phyloP scores from a whole-genome alignment of 2,888 invertebrate genomes.

The Agrotis exclamationis region DNA sequence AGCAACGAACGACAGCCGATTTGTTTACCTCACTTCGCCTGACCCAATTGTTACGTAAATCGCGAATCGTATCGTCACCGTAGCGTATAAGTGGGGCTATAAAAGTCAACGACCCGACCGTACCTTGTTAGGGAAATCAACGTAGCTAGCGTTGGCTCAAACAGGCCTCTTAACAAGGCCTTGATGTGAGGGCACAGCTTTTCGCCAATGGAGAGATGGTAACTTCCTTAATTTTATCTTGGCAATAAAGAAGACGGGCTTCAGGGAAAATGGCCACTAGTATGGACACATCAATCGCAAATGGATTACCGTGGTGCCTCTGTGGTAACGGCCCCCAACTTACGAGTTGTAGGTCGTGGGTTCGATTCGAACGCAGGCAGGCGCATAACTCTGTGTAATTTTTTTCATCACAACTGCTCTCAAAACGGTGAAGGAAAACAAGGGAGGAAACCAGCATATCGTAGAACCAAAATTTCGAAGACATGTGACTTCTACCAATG shows the following conservation, averaged over 20 bases:
- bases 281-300: too few species aligned
- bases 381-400: too few species aligned
- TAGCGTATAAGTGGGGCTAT: slow-evolving; percentile 63
- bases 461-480: too few species aligned
- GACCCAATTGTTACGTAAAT: slow-evolving; percentile 54
- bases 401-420: too few species aligned
- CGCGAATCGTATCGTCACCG: slow-evolving; percentile 59
- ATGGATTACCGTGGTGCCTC: too few species aligned
- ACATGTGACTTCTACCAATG: too few species aligned
- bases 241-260: neutral
- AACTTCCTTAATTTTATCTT: neutral
- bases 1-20: slow-evolving; percentile 29
- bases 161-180: slow-evolving; percentile 65
- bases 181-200: slow-evolving; percentile 35
- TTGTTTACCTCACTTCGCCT: slow-evolving; percentile 32
- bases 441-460: too few species aligned
- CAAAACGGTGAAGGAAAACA: too few species aligned
- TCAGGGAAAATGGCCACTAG: neutral
- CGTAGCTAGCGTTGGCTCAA: slow-evolving; percentile 65
- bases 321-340: too few species aligned
- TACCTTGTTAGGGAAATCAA: slow-evolving; percentile 77
- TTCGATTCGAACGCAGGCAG: too few species aligned
- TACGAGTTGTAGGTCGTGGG: too few species aligned
- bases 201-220: slow-evolving; percentile 26
- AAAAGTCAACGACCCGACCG: slow-evolving; percentile 73